Conservation (phyloP, 2,797 vertebrate species). For the Nothura maculosa region DNA sequence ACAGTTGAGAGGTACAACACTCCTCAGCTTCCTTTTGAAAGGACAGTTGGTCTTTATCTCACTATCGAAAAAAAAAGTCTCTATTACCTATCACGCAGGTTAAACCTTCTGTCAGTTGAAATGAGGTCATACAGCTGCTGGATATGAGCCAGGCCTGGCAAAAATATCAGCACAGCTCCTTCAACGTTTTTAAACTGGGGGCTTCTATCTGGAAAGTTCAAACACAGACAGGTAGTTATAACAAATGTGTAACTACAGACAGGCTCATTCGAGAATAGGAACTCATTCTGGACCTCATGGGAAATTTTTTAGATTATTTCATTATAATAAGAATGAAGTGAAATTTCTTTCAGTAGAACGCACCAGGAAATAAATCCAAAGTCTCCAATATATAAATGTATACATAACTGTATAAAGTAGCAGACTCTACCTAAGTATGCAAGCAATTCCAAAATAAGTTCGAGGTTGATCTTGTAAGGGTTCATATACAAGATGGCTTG, state of each 20-base stretch:
- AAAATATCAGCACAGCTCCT: conserved; percentile 93
- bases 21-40: background rate
- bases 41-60: background rate
- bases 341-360: background rate
- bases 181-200: conserved; percentile 89
- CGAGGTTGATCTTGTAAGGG: conserved; percentile 96
- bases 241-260: background rate
- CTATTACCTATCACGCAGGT: conserved; percentile 86
- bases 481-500: conserved; percentile 94
- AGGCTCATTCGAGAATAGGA: background rate
- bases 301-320: background rate
- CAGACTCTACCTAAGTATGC: conserved; percentile 87
- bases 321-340: background rate
- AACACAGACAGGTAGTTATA: background rate
- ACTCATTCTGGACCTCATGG: fast-evolving
- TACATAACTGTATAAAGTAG: background rate
- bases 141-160: conserved; percentile 96
- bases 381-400: background rate
- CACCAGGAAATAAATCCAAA: background rate
- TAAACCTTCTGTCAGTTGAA: conserved; percentile 91
- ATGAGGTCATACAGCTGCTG: conserved; percentile 94
- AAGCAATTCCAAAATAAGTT: conserved; percentile 92
- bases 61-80: background rate
- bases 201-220: conserved; percentile 85
- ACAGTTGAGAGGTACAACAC: background rate